Base-by-base conservation (phyloP, 2,888 invertebrate species). In the Trissolcus japonicus region DNA sequence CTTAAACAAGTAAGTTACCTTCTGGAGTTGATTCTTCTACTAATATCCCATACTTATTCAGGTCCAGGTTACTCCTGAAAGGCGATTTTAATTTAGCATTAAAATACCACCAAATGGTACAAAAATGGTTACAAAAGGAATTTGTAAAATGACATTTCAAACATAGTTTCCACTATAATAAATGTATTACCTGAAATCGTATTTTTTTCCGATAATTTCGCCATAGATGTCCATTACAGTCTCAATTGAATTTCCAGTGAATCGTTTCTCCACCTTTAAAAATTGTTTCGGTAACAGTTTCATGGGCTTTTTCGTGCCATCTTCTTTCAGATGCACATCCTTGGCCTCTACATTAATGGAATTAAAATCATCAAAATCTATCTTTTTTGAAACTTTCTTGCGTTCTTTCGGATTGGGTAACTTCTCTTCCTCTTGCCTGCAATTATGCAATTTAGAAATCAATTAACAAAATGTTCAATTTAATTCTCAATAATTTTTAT, bases 201-300 rank as follows among this genome's bases (percentile, higher is more conserved):
- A 88, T 83, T 88, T 88, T 62, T 85, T 88, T 1, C 87, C 87
- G 35, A 88, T 83, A 0, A 82, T 50, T 78, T 88, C 88, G 14
- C 85, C 85, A 29, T 84, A 72, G 19, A 83, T 65, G 71, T 87
- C 86, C 3, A 82, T 79, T 2, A 85, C 79, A 7, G 86, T 80
- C 41, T 85, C 81, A 1, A 81, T 60, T 62, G 67, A 40, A 62
- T 57, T 41, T 80, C 76, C 0, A 69, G 60, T 9, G 60, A 54
- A 59, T 50, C 65, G 35, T 82, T 84, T 79, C 87, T 87, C 56
- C 84, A 80, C 68, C 86, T 35, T 85, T 6, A 87, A 81, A 71
- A 87, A 88, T 9, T 86, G 82, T 16, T 81, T 82, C 48, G 83
- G 85, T 16, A 88, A 68, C 7, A 87, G 77, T 79, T 88, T 87